Base-by-base conservation (phyloP, 2,888 invertebrate genomes). In the Ophion ventricosus region DNA sequence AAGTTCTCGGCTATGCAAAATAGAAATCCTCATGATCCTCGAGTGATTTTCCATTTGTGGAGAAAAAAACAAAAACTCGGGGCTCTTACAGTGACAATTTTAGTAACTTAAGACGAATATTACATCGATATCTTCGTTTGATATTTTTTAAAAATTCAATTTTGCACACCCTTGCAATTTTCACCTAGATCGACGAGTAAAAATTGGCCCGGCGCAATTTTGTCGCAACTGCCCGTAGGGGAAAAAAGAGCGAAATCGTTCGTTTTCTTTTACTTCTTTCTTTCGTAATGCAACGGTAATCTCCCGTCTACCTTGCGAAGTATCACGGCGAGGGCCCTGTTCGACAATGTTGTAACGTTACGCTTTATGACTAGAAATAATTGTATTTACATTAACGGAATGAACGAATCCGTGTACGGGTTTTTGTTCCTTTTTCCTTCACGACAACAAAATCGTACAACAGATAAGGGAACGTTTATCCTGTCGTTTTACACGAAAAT, bases 301-400 rank as follows among this genome's bases (percentile, higher is more conserved):
- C n/a, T 75, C 40, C 43, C 54, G 49, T 54, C n/a, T 25, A 25
- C 23, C 40, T 73, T 56, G 40, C 59, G 69, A 66, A 78, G 63
- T 74, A 63, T 35, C n/a, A 70, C 84, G 84, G 70, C 63, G 40
- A 74, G 70, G 57, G 66, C 81, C 80, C 64, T 77, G 73, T 84
- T 81, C 75, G 84, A 81, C 81, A 78, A 85, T 83, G 59, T 35
- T 17, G 79, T 79, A 76, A 82, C 57, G 69, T 76, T 80, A 85
- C 17, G 10, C 66, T 73, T 78, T 84, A 82, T 84, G 86, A 86
- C 86, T 86, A 86, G 86, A 86, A 84, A 80, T 78, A 84, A 75
- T 80, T 63, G 70, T 84, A 81, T 84, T 74, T 84, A 84, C 84
- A 84, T 40, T 59, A 61, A 78, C 77, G 72, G 72, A 82, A 78